These are phyloP conservation scores for Poecilia latipinna DNA, from an alignment of 2,113 vertebrate species.

Conservation along the genomic window DNA sequence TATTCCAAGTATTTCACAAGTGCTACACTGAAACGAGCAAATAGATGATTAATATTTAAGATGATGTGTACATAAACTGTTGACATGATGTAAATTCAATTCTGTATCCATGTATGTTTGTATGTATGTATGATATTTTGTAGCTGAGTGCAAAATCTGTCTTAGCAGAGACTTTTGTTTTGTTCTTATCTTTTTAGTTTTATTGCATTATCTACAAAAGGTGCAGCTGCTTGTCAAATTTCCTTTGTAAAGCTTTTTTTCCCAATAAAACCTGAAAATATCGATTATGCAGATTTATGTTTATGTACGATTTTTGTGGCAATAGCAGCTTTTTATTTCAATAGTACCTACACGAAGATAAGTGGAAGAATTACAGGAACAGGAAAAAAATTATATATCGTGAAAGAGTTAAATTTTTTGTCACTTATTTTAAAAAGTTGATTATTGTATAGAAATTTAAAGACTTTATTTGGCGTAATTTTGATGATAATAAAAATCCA, in stretches of 20 bases:
- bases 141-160: slow-evolving; percentile 22
- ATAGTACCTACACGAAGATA: no score
- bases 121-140: slow-evolving; percentile 63
- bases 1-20: slow-evolving; percentile 72
- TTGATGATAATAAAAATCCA: no score
- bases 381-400: no score
- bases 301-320: not conserved
- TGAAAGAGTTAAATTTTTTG: no score
- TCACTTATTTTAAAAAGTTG: no score
- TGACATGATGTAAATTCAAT: slow-evolving; percentile 61
- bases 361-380: no score
- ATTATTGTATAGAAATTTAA: no score
- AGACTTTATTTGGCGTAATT: no score
- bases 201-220: slow-evolving; percentile 49
- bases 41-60: slow-evolving; percentile 64
- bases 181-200: slow-evolving; percentile 21
- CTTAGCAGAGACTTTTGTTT: slow-evolving; percentile 35
- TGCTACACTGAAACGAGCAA: slow-evolving; percentile 78
- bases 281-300: not conserved
- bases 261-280: slow-evolving; percentile 58
- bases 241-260: slow-evolving; percentile 64
- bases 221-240: slow-evolving; percentile 52
- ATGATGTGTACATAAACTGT: slow-evolving; percentile 73
- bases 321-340: no score
- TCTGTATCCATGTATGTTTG: slow-evolving; percentile 41